These are phyloP conservation scores for Anarhynchus alexandrinus DNA, from an alignment of 2,113 vertebrate species.

Conservation along the genomic window DNA sequence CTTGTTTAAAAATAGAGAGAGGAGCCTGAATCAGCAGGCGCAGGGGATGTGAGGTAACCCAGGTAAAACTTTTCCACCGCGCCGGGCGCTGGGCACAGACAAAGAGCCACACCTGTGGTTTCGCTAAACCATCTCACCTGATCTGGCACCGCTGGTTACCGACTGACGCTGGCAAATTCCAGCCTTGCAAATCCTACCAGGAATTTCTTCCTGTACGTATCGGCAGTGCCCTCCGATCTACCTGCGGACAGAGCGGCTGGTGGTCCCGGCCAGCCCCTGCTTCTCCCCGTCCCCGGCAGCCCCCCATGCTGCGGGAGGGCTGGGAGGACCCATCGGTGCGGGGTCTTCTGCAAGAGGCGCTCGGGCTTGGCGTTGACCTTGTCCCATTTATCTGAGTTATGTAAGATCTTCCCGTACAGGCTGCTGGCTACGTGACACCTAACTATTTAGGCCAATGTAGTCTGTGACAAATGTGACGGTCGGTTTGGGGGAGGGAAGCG, in stretches of 20 bases:
- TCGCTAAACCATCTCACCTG: slow-evolving; percentile 22
- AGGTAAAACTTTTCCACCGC: not conserved
- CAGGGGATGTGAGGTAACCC: not conserved
- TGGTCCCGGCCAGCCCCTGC: not conserved
- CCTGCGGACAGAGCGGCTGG: not conserved
- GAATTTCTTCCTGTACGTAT: not conserved
- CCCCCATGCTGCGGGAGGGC: not conserved
- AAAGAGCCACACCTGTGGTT: slow-evolving; percentile 46
- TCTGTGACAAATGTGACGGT: slow-evolving; percentile 54
- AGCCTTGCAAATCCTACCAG: slow-evolving; percentile 31
- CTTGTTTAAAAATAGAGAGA: slow-evolving; percentile 38
- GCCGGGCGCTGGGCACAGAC: not conserved
- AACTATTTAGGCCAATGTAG: slow-evolving; percentile 38
- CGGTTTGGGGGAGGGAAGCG: not conserved
- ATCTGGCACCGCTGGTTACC: not conserved
- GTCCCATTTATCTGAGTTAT: slow-evolving; percentile 49
- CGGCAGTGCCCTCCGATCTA: not conserved
- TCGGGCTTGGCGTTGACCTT: not conserved
- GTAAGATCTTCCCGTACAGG: slow-evolving; percentile 23
- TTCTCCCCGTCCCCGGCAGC: not conserved
- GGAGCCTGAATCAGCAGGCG: not conserved
- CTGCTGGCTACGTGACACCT: slow-evolving; percentile 40
- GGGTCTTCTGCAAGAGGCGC: not conserved
- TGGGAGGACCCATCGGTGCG: not conserved
- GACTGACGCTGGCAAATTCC: not conserved